These are phyloP conservation scores for Phallusia fumigata DNA, from an alignment of 23 tunicate species.

Conservation along the genomic window DNA sequence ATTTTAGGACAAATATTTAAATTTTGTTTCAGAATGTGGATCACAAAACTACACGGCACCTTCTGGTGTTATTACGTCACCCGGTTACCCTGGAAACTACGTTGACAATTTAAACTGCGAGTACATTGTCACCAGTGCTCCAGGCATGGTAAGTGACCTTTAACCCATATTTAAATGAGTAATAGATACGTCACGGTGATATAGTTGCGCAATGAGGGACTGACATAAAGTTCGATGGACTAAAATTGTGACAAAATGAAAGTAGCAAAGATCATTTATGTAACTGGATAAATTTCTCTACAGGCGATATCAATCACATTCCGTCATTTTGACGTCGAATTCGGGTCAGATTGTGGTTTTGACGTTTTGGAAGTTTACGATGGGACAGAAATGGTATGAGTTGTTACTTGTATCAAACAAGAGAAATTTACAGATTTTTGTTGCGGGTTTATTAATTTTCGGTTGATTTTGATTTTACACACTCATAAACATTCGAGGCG, in stretches of 20 bases:
- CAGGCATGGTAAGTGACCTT: neutral
- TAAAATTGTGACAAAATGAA: too few relatives aligned
- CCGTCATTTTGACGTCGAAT: neutral
- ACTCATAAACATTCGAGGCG: too few relatives aligned
- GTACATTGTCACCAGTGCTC: neutral
- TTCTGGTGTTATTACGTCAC: constrained; percentile 1
- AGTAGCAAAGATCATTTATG: too few relatives aligned
- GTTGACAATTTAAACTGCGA: neutral
- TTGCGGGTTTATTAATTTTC: too few relatives aligned
- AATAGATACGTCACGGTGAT: neutral
- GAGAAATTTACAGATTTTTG: too few relatives aligned
- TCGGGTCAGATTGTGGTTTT: neutral
- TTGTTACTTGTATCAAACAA: too few relatives aligned
- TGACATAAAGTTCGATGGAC: too few relatives aligned
- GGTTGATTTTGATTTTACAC: too few relatives aligned
- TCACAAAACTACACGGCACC: neutral
- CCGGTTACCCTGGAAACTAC: neutral
- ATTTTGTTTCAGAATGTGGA: neutral
- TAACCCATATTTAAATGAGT: too few relatives aligned
- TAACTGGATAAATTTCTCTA: too few relatives aligned
- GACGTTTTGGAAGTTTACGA: neutral
- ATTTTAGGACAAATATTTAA: too few relatives aligned
- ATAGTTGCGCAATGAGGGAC: too few relatives aligned
- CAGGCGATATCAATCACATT: neutral
- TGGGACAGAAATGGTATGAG: neutral